Base-by-base conservation (phyloP, 1,140 invertebrate genomes). In the Zaprionus capensis region DNA sequence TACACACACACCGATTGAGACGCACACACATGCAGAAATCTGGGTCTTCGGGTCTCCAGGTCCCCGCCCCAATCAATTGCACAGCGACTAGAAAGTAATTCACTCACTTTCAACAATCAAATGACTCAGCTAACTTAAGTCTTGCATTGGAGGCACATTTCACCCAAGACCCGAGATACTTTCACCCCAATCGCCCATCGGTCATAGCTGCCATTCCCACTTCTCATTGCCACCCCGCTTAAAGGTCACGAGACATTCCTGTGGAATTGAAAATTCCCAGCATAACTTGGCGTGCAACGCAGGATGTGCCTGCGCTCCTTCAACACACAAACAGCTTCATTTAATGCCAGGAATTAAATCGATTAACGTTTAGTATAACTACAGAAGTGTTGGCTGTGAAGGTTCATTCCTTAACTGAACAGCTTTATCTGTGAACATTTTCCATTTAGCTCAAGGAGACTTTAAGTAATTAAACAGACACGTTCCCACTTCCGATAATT, bases 171-270 rank as follows among this genome's bases (percentile, higher is more conserved):
- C 36, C 28, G 12, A 57, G 26, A 14, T 65, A 38, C 62, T 55
- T 55, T 65, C 46, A 51, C 49, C 20, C 49, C 12, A 14, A 36
- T 14, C 14, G 15, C 24, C 31, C 9, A 11, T 58, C 17, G 9
- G 28, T 4, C 7, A 14, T 17, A 22, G 4, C 26, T 17, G 11
- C 44, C 12, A 22, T 34, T 31, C 20, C 57, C 58, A 55, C 24
- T 14, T 38, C 38, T 41, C 5, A n/a, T 15, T 49, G 31, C 14
- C 56, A 1, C 28, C 46, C 5, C 28, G 31, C 14, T 22, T 24
- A 34, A 74, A 74, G 71, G 71, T 74, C 71, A 74, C 46, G 55
- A 74, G 26, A 55, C 65, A 73, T 73, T 74, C 57, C 71, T 53
- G 5, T 65, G 31, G n/a, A 36, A 62, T 44, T 62, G 20, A 70